Percentiles rank a stretch among this genome's conserved stretches.
These are phyloP conservation scores for Esox masquinongy DNA, from an alignment of 2,797 vertebrate species.

Conservation along the genomic window DNA sequence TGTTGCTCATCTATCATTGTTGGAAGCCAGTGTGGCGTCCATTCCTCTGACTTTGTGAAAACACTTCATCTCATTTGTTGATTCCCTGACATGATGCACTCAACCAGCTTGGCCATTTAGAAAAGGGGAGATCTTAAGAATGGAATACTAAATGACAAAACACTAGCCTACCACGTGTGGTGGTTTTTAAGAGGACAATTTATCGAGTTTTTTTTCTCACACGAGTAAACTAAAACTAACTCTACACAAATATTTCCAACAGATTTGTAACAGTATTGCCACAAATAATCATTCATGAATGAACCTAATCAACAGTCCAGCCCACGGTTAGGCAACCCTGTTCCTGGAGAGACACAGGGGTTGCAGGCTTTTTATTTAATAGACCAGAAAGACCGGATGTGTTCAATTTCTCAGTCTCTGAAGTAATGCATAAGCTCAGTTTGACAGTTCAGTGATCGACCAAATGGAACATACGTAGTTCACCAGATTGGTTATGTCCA, in stretches of 20 bases:
- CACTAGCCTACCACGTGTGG: slow-evolving; percentile 40
- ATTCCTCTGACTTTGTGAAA: slow-evolving; percentile 78
- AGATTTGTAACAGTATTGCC: too few relatives aligned
- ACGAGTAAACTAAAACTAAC: slow-evolving; percentile 60
- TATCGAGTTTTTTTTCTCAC: slow-evolving; percentile 58
- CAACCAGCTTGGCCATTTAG: slow-evolving; percentile 67
- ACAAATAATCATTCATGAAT: not conserved
- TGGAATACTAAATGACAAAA: slow-evolving; percentile 58
- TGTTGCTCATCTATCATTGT: slow-evolving; percentile 75
- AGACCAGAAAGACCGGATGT: too few relatives aligned
- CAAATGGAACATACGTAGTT: too few relatives aligned
- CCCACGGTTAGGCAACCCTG: too few relatives aligned
- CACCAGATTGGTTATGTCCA: too few relatives aligned
- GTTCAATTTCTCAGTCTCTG: too few relatives aligned
- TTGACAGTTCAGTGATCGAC: too few relatives aligned
- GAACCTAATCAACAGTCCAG: too few relatives aligned
- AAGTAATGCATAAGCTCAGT: too few relatives aligned
- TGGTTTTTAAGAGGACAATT: slow-evolving; percentile 44
- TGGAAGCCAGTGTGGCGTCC: slow-evolving; percentile 64
- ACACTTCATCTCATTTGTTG: slow-evolving; percentile 81
- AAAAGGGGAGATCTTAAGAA: slow-evolving; percentile 64
- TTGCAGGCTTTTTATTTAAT: too few relatives aligned
- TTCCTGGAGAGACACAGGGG: too few relatives aligned
- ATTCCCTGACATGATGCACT: slow-evolving; percentile 76
- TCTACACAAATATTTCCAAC: too few relatives aligned